These are phyloP conservation scores for Musca vetustissima DNA, from an alignment of 1,140 invertebrate species.

Conservation along the genomic window DNA sequence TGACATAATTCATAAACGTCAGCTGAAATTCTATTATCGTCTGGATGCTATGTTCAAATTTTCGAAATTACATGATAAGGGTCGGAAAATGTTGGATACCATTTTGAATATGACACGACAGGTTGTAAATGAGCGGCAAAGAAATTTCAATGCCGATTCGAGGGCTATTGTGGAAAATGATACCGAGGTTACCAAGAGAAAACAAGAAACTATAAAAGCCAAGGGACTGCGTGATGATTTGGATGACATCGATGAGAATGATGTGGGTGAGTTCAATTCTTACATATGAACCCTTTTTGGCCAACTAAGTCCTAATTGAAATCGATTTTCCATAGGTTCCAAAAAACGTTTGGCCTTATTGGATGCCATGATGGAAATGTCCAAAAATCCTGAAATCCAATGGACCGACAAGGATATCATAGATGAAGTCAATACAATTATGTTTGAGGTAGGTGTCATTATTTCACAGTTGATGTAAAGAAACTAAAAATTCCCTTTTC, in stretches of 20 bases:
- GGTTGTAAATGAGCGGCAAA: constrained; percentile 60
- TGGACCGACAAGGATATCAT: constrained; percentile 78
- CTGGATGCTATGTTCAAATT: constrained; percentile 62
- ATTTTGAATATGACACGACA: constrained; percentile 65
- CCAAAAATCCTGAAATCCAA: constrained; percentile 59
- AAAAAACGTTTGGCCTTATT: constrained; percentile 70
- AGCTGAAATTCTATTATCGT: constrained; percentile 61
- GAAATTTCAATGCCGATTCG: constrained; percentile 11
- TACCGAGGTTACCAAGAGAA: constrained; percentile 3
- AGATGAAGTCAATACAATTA: constrained; percentile 84
- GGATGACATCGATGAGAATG: constrained; percentile 69
- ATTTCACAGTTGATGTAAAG: no score
- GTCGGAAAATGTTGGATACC: constrained; percentile 60
- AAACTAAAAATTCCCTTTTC: no score
- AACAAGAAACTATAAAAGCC: not conserved
- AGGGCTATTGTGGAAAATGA: constrained; percentile 16
- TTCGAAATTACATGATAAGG: constrained; percentile 59
- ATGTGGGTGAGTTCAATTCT: constrained; percentile 58
- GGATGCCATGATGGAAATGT: constrained; percentile 77
- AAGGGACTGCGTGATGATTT: constrained; percentile 64
- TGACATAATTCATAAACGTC: constrained; percentile 66
- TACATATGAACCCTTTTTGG: not conserved
- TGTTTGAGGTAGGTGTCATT: constrained; percentile 67
- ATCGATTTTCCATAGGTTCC: not conserved
- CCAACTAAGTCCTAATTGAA: not conserved